phyloP scores from a whole-genome alignment of 1,140 invertebrate genomes.

The Diprion similis region DNA sequence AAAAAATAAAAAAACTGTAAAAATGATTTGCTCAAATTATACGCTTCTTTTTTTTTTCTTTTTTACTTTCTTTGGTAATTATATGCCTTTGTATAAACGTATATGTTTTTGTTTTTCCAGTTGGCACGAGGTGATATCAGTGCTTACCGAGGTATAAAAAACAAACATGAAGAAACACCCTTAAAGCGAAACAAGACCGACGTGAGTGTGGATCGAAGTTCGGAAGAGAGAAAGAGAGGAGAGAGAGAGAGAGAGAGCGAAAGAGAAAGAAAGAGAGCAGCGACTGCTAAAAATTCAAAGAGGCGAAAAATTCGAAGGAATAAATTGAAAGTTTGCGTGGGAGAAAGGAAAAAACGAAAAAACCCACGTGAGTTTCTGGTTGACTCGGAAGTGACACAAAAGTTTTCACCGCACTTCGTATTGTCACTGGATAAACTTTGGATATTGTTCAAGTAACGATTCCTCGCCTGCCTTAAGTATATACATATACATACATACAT shows the following conservation, averaged over 20 bases:
- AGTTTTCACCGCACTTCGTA: conserved; percentile 1
- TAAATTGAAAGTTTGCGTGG: neutral
- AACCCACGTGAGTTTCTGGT: neutral
- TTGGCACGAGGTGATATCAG: too few species aligned
- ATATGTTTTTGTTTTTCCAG: too few species aligned
- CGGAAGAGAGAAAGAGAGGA: neutral
- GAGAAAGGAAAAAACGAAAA: neutral
- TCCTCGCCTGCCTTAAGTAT: neutral
- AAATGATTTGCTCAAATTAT: too few species aligned
- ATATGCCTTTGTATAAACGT: too few species aligned
- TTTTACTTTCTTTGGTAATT: too few species aligned
- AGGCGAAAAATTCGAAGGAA: neutral
- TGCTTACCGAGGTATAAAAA: neutral
- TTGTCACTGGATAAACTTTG: neutral
- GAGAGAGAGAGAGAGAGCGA: neutral
- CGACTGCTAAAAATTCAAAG: conserved; percentile 3
- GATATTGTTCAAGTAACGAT: neutral
- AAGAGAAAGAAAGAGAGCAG: neutral
- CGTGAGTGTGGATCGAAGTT: too few species aligned
- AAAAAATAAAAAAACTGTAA: too few species aligned
- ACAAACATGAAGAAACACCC: conserved; percentile 5
- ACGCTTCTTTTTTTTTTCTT: too few species aligned
- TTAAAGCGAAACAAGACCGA: neutral
- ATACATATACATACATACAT: neutral
- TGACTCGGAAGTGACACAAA: conserved; percentile 7